phyloP scores from a whole-genome alignment of 2,888 invertebrate genomes.

The Eristalinus sepulchralis region DNA sequence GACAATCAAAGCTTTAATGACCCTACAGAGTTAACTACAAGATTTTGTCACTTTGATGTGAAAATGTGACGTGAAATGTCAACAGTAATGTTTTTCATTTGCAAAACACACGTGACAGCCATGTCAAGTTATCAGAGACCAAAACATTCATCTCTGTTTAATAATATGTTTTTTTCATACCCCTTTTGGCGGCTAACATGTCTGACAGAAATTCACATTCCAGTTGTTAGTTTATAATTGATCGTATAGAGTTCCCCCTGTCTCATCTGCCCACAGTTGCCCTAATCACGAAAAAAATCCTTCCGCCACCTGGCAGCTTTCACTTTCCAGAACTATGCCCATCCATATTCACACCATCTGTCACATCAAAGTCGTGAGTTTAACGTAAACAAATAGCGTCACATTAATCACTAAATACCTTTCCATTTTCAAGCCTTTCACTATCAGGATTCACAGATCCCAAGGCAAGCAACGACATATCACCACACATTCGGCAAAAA shows the following conservation, averaged over 20 bases:
- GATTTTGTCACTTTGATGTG: not conserved
- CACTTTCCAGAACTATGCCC: not conserved
- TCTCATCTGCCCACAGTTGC: too few species aligned
- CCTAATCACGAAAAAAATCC: too few species aligned
- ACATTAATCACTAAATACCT: not conserved
- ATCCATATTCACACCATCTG: not conserved
- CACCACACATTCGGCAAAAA: not conserved
- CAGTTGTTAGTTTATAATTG: too few species aligned
- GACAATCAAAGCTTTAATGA: not conserved
- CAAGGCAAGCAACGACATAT: not conserved
- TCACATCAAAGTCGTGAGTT: too few species aligned
- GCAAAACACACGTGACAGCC: not conserved
- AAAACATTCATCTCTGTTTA: not conserved
- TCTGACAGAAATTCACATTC: not conserved
- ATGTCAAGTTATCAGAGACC: not conserved
- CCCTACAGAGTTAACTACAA: not conserved
- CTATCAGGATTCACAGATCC: not conserved
- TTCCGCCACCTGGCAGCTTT: too few species aligned
- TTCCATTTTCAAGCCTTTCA: not conserved
- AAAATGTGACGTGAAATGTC: not conserved
- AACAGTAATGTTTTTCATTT: not conserved
- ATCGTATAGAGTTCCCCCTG: too few species aligned
- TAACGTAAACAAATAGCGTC: not conserved
- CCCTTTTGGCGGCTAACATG: not conserved
- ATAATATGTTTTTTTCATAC: not conserved